A percentile compares a stretch with the other conserved stretches of the same genome.
Evolutionary conservation across 2,888 invertebrate genomes (phyloP).

Genomic region (Lordiphosa fenestrarum): DNA sequence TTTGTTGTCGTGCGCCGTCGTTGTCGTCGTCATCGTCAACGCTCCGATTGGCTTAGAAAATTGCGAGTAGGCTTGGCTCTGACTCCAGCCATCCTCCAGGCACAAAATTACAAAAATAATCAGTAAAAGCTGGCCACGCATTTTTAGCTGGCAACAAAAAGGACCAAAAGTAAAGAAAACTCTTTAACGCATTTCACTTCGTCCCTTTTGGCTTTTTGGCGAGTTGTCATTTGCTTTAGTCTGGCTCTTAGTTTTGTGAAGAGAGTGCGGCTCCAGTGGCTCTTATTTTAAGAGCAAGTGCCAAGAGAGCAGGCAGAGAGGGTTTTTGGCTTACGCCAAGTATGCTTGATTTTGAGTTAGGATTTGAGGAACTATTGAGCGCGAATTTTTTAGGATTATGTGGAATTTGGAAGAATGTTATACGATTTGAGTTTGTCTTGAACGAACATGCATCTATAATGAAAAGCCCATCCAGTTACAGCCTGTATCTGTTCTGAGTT

Average conservation of each 20-base stretch:
- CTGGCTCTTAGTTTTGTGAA: constrained; percentile 6
- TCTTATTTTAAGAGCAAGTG: constrained; percentile 10
- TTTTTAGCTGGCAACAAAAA: constrained; percentile 15
- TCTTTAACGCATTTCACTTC: constrained; percentile 14
- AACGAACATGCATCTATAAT: no score
- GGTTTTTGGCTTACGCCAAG: constrained; percentile 38
- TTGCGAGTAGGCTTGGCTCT: constrained; percentile 78
- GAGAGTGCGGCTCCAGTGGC: background rate
- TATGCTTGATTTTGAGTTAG: constrained; percentile 41
- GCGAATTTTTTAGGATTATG: no score
- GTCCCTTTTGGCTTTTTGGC: background rate
- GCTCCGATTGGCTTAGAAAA: constrained; percentile 79
- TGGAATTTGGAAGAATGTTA: no score
- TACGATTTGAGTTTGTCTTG: no score
- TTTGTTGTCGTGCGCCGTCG: constrained; percentile 66
- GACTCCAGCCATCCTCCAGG: constrained; percentile 16
- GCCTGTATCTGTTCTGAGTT: no score
- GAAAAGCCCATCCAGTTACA: no score
- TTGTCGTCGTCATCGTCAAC: constrained; percentile 37
- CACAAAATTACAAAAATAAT: constrained; percentile 29
- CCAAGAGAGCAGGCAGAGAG: constrained; percentile 59
- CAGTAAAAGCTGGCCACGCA: constrained; percentile 16
- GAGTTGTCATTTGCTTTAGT: background rate
- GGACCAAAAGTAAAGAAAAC: background rate
- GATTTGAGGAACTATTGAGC: background rate